A percentile compares a stretch with the other conserved stretches of the same genome.
phyloP scores from a whole-genome alignment of 37 sponge, comb jelly and placozoan species.

The Diacarnus erythraeanus region DNA sequence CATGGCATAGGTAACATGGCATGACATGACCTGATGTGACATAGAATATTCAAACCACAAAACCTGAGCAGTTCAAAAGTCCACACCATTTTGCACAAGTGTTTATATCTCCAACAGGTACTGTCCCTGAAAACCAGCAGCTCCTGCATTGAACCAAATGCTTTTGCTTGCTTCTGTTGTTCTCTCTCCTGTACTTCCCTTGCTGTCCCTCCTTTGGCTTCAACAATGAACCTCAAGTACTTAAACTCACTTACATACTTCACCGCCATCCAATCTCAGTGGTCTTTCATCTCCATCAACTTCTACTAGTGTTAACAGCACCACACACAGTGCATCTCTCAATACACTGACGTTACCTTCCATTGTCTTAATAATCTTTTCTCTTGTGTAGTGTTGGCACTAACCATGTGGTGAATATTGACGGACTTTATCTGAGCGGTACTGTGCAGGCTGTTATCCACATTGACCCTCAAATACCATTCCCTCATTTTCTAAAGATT shows the following conservation, averaged over 20 bases:
- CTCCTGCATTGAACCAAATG: constrained; percentile 33
- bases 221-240: constrained; percentile 44
- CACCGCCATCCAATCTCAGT: constrained; percentile 18
- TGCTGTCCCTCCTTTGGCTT: constrained; percentile 13
- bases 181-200: constrained; percentile 25
- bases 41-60: no score
- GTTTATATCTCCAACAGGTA: no score
- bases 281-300: constrained; percentile 5
- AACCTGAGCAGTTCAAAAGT: no score
- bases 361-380: neutral
- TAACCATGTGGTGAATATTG: constrained; percentile 37
- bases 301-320: constrained; percentile 11
- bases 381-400: constrained; percentile 26
- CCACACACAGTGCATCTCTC: no score
- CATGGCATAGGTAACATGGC: no score
- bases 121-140: constrained; percentile 22
- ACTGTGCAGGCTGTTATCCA: constrained; percentile 30
- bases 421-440: constrained; percentile 46
- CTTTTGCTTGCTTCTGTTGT: constrained; percentile 28
- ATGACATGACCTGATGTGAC: no score
- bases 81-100: no score
- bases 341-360: no score
- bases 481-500: constrained; percentile 46
- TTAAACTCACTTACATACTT: constrained; percentile 39
- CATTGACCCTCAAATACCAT: constrained; percentile 41